Evolutionary conservation across 2,888 invertebrate genomes (phyloP), one percentile per base, ranked within the genome.

Genomic region (Chrysopilus asiliformis): DNA sequence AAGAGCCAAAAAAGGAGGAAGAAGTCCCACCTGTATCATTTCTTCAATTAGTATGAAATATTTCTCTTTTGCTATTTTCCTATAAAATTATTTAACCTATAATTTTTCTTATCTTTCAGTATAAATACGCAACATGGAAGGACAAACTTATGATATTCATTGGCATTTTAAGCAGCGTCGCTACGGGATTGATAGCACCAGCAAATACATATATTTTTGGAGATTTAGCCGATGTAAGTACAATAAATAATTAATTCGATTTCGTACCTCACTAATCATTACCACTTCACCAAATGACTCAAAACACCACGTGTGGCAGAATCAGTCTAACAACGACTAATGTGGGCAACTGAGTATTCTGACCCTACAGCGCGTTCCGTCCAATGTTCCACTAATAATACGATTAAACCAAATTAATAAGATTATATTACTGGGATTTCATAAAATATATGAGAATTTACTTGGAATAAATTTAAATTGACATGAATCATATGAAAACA

Each of bases 121-220:
- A 72, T 50, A 69, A 76, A 50, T 83, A 75, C 58, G 68, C 82
- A 10, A 70, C 70, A 2, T 51, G 40, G 10, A 55, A 47, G 39
- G 82, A 84, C 53, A 70, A 66, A 50, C 41, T 68, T 0, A 65
- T 72, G 41, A 69, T 82, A 44, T 43, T 55, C 7, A 37, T 75
- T 7, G 81, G 78, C 1, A 44, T 72, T 5, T 12, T 75, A 33
- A 67, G 67, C 36, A 70, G 76, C 1, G 47, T 74, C 3, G 56
- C 64, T 15, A 73, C 76, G 1, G 82, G 80, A 1, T 53, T 70
- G 4, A 68, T 73, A 20, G 70, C 77, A 31, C 82, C 83, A 0
- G 50, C 76, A 2, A 79, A 80, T 59, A 75, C 76, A 10, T 60
- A 76, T 6, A 65, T 82, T 15, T 76, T 81, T 51, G 78, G 82